Conservation (phyloP, 1,140 invertebrate genomes). For the Argopecten irradians region DNA sequence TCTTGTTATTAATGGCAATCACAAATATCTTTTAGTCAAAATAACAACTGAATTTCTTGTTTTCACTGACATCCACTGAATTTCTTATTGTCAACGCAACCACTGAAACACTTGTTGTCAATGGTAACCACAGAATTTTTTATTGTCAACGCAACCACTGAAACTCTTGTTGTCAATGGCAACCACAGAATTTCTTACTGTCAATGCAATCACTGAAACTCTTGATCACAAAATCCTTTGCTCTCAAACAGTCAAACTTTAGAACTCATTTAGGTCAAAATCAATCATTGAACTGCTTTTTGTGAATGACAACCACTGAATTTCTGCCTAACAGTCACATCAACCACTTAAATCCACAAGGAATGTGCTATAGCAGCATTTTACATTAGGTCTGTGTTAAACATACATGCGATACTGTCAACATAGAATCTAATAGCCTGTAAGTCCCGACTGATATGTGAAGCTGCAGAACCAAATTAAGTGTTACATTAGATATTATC, state of each 20-base stretch:
- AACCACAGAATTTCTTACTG: background rate
- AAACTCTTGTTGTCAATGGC: background rate
- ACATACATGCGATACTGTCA: too few species aligned
- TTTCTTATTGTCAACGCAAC: too few species aligned
- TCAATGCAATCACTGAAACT: background rate
- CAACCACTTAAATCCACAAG: background rate
- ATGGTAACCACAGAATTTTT: background rate
- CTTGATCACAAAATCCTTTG: background rate
- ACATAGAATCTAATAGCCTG: background rate
- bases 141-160: background rate
- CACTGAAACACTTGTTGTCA: background rate
- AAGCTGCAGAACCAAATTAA: background rate
- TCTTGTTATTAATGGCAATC: too few species aligned
- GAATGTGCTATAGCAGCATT: too few species aligned
- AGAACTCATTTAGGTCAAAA: background rate
- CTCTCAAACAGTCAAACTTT: too few species aligned
- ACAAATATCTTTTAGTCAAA: too few species aligned
- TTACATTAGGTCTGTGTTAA: too few species aligned
- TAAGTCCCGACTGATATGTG: background rate
- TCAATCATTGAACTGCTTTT: background rate
- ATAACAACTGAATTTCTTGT: too few species aligned
- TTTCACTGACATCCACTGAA: too few species aligned
- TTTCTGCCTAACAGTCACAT: background rate
- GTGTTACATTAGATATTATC: background rate
- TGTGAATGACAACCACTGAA: background rate